Base-by-base conservation (phyloP, 2,113 vertebrate species). In the Scomber japonicus region DNA sequence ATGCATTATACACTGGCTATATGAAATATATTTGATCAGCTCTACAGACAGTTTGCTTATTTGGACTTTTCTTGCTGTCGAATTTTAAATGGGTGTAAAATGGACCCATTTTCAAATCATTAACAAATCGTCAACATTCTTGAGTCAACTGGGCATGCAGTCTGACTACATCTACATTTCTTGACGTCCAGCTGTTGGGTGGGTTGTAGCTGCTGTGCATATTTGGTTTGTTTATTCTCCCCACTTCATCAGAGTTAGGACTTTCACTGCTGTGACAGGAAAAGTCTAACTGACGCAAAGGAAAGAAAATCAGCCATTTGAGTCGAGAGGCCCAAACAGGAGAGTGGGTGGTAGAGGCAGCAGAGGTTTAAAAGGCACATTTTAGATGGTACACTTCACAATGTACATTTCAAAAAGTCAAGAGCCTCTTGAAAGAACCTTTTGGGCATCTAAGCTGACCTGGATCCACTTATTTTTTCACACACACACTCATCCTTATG, bases 401-500 rank as follows among this genome's bases (percentile, higher is more conserved):
- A 56, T 53, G 49, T 70, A 45, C 64, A 3, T 74, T 71, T 54
- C 11, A 30, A 65, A 77, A 71, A 78, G 60, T 66, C 77, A 75
- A 75, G 40, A 69, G 51, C 35, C 13, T 48, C 48, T 63, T 83
- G 49, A 75, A 81, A 56, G 64, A 71, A 65, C 81, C 65, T 62
- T 85, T 67, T 65, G 11, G 56, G 44, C 49, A 66, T 53, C 35
- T 16, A 31, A 63, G 17, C 30, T 70, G 51, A 57, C 46, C 40
- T 61, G 40, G 15, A 70, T 76, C 67, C 64, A 54, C 31, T 68
- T 77, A 59, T 45, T 75, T 78, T 77, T 72, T 74, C 57, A 51
- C 56, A 51, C 46, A 17, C 72, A 51, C 56, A 51, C 46, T 15
- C 75, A 78, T 76, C 77, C 62, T 5, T 31, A 35, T 56, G 31